These are phyloP conservation scores for Venturia canescens DNA, from an alignment of 1,140 invertebrate species.

Conservation along the genomic window DNA sequence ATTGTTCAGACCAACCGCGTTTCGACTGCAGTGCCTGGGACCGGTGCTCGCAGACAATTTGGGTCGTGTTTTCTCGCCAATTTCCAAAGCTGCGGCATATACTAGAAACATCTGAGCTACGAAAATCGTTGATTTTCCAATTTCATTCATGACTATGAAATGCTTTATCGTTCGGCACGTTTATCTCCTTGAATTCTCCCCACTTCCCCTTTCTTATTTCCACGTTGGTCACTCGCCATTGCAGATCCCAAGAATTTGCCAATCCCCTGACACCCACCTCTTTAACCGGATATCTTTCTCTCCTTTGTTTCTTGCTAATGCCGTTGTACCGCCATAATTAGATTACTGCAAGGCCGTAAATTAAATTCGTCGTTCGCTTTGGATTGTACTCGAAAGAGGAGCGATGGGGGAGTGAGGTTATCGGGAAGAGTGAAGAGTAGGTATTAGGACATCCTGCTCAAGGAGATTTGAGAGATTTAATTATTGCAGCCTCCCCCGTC, in stretches of 20 bases:
- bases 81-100: background rate
- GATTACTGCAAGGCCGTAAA: constrained; percentile 43
- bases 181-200: background rate
- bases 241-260: background rate
- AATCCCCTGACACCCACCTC: background rate
- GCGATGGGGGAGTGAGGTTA: background rate
- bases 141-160: background rate
- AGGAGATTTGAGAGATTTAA: constrained; percentile 4
- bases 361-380: constrained; percentile 37
- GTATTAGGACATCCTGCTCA: background rate
- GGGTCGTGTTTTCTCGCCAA: background rate
- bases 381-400: background rate
- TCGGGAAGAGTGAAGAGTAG: background rate
- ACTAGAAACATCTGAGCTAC: background rate
- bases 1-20: constrained; percentile 7
- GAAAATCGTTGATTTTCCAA: background rate
- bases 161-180: too few species aligned
- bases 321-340: constrained; percentile 44
- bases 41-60: background rate
- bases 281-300: constrained; percentile 1
- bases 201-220: background rate
- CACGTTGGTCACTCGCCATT: background rate
- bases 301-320: constrained; percentile 30
- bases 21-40: constrained; percentile 13
- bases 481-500: background rate